Evolutionary conservation across 2,888 invertebrate genomes (phyloP).

Genomic region (Scaptomyza polygonia): DNA sequence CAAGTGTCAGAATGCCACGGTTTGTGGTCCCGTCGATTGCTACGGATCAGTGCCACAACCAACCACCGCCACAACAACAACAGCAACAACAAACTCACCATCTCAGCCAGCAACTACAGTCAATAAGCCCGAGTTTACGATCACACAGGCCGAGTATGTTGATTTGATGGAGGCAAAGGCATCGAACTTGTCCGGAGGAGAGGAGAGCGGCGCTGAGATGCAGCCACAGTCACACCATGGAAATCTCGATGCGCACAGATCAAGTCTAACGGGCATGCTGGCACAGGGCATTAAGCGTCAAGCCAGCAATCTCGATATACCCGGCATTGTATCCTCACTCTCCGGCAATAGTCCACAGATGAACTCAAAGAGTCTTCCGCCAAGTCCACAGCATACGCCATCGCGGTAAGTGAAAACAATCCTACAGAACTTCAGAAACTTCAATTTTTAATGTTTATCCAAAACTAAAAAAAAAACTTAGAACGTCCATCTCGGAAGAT

Average conservation of each 20-base stretch:
- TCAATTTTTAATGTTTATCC: neutral
- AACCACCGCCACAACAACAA: neutral
- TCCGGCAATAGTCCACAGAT: conserved; percentile 69
- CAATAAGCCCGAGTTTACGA: conserved; percentile 85
- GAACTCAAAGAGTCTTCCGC: conserved; percentile 88
- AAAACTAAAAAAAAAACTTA: conserved; percentile 36
- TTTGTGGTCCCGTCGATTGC: conserved; percentile 86
- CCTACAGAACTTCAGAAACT: too few relatives aligned
- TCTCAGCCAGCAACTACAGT: conserved; percentile 16
- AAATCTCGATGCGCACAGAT: conserved; percentile 76
- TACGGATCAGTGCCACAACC: conserved; percentile 47
- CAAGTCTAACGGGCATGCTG: conserved; percentile 84
- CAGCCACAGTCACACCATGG: conserved; percentile 23
- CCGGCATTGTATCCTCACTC: conserved; percentile 85
- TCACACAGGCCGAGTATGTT: conserved; percentile 82
- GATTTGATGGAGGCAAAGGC: conserved; percentile 59
- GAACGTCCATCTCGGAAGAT: conserved; percentile 87
- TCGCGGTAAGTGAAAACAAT: conserved; percentile 86
- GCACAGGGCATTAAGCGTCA: conserved; percentile 88
- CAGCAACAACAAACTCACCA: neutral
- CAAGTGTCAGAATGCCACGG: conserved; percentile 91
- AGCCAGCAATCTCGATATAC: conserved; percentile 88
- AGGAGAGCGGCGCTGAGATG: conserved; percentile 26
- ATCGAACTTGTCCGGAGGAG: conserved; percentile 14
- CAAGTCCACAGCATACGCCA: conserved; percentile 91